Conservation (phyloP, 2,888 invertebrate genomes). For the Clistopyga incitator region DNA sequence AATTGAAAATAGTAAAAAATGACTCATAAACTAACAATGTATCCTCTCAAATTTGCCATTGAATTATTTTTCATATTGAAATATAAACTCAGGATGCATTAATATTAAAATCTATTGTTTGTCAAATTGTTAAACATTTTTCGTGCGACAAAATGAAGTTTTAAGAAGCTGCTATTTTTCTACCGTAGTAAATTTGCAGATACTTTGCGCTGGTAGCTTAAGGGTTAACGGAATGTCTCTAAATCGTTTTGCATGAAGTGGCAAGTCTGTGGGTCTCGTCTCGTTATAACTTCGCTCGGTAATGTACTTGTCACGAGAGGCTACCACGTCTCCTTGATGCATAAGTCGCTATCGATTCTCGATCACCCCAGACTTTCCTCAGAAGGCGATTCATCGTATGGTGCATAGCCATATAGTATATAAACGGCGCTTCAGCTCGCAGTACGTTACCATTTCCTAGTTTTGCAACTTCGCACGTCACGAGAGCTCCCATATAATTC, state of each 20-base stretch:
- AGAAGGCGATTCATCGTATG: conserved; percentile 2
- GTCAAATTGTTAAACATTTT: too few relatives aligned
- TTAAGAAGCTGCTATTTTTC: too few relatives aligned
- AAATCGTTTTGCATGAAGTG: background rate
- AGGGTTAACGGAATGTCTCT: background rate
- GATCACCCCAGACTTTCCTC: conserved; percentile 10
- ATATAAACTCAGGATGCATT: too few relatives aligned
- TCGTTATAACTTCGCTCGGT: conserved; percentile 4
- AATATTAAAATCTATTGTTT: too few relatives aligned
- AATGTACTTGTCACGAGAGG: conserved; percentile 6
- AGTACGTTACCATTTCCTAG: conserved; percentile 20
- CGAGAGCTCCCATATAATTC: background rate
- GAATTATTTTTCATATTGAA: too few relatives aligned
- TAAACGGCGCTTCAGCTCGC: conserved; percentile 14
- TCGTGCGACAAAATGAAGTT: too few relatives aligned
- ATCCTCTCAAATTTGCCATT: too few relatives aligned
- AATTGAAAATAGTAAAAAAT: too few relatives aligned
- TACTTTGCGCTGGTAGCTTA: background rate
- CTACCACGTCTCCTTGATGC: background rate
- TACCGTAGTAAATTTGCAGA: too few relatives aligned
- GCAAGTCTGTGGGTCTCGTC: background rate
- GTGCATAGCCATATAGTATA: background rate
- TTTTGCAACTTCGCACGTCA: conserved; percentile 37
- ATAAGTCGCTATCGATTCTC: conserved; percentile 16
- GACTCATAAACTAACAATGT: too few relatives aligned